A percentile compares a stretch with the other conserved stretches of the same genome.
phyloP scores from a whole-genome alignment of 2,888 invertebrate species.

The Dryobota labecula region DNA sequence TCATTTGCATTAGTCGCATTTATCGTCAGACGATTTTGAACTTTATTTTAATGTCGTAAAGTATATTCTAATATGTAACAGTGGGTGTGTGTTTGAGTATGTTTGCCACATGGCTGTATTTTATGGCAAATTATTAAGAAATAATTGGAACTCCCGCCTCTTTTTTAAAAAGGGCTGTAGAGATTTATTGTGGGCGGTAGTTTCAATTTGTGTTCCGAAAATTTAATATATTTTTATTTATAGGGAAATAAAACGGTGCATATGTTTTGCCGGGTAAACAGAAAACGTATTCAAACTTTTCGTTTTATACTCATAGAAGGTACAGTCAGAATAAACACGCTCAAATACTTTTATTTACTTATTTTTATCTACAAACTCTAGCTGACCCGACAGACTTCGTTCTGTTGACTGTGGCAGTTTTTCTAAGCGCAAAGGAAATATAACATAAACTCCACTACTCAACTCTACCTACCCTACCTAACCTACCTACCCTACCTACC shows the following conservation, averaged over 20 bases:
- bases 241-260: constrained; percentile 26
- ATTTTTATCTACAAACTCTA: not conserved
- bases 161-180: constrained; percentile 52
- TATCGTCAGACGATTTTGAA: constrained; percentile 49
- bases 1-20: constrained; percentile 37
- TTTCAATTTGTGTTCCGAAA: constrained; percentile 58
- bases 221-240: constrained; percentile 60
- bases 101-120: constrained; percentile 72
- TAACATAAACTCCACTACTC: too few species aligned
- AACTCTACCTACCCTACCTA: too few species aligned
- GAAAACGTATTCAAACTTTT: not conserved
- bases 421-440: too few species aligned
- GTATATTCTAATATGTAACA: constrained; percentile 3
- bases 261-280: constrained; percentile 10
- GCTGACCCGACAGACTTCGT: too few species aligned
- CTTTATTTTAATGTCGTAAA: constrained; percentile 55
- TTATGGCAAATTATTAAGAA: constrained; percentile 72
- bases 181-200: constrained; percentile 62
- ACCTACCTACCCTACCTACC: too few species aligned
- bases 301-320: not conserved
- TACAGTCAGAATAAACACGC: constrained; percentile 2
- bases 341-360: not conserved
- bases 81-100: constrained; percentile 42
- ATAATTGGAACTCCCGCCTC: constrained; percentile 63
- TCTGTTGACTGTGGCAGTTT: too few species aligned